These are phyloP conservation scores for Wiebesia pumilae DNA, from an alignment of 1,140 invertebrate genomes.

Conservation along the genomic window DNA sequence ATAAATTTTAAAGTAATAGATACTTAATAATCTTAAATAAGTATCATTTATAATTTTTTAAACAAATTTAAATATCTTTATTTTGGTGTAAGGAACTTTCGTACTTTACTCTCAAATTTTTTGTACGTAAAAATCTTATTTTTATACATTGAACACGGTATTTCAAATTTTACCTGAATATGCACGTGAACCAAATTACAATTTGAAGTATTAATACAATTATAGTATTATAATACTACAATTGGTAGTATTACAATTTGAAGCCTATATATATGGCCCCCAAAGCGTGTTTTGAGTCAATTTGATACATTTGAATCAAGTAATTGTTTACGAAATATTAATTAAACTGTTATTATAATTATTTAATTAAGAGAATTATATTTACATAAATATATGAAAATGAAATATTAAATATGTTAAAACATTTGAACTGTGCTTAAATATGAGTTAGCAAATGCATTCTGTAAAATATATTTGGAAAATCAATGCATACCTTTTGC, in stretches of 20 bases:
- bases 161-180: background rate
- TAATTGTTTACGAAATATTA: too few species aligned
- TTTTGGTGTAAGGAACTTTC: background rate
- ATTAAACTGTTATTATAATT: background rate
- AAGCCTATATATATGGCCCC: background rate
- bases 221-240: too few species aligned
- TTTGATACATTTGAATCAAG: too few species aligned
- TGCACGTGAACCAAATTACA: background rate
- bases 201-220: background rate
- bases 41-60: too few species aligned
- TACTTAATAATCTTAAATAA: too few species aligned
- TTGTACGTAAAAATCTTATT: background rate
- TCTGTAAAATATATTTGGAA: background rate
- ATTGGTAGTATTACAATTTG: background rate
- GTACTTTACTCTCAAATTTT: background rate
- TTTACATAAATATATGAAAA: background rate
- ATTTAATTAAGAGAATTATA: background rate
- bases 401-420: background rate
- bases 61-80: too few species aligned
- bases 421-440: background rate
- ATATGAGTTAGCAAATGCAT: background rate
- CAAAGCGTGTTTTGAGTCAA: too few species aligned
- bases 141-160: background rate
- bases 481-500: background rate
- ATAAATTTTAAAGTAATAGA: too few species aligned